Evolutionary conservation across 2,888 invertebrate species (phyloP).

Genomic region (Rotaria socialis): DNA sequence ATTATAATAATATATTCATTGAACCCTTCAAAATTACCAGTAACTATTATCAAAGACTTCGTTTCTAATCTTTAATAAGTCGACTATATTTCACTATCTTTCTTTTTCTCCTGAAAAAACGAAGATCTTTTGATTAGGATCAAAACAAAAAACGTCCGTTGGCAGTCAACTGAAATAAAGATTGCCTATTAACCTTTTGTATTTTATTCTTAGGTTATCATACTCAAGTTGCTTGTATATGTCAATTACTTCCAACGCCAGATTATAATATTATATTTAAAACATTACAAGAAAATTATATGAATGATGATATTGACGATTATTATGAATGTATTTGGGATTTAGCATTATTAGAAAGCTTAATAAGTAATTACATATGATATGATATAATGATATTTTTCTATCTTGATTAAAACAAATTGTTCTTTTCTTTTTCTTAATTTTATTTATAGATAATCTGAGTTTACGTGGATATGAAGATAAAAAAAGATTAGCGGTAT

Average conservation of each 20-base stretch:
- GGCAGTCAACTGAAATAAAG: too few relatives aligned
- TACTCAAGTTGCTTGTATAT: conserved; percentile 28
- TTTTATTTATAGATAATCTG: neutral
- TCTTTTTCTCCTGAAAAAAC: too few relatives aligned
- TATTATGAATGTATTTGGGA: conserved; percentile 45
- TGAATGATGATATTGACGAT: conserved; percentile 42
- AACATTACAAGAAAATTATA: conserved; percentile 36
- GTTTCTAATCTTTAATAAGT: too few relatives aligned
- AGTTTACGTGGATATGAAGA: conserved; percentile 20
- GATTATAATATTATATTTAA: conserved; percentile 37
- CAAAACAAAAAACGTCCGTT: too few relatives aligned
- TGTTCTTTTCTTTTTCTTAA: neutral
- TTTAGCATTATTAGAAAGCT: conserved; percentile 39
- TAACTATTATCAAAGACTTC: neutral
- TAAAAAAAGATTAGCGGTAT: conserved; percentile 4
- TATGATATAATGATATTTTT: neutral
- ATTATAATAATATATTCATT: neutral
- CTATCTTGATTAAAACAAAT: neutral
- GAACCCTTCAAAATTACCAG: neutral
- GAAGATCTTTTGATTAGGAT: too few relatives aligned
- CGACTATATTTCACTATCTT: too few relatives aligned
- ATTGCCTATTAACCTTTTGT: neutral
- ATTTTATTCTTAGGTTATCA: neutral
- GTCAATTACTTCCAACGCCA: neutral
- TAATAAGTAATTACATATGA: neutral